Evolutionary conservation across 2,113 vertebrate species (phyloP).

Genomic region (human (Homo sapiens)): GRCh38 chr4:180248001-180248500

Average conservation of each 20-base stretch:
- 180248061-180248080: conserved; percentile 37
- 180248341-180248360: not conserved
- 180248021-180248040: not conserved
- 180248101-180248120: conserved; percentile 58
- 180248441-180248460: not conserved
- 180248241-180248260: not conserved
- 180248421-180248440: not conserved
- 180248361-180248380: not conserved
- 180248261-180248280: not conserved
- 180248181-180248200: not conserved
- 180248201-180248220: not conserved
- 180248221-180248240: not conserved
- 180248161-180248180: conserved; percentile 52
- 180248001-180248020: conserved; percentile 19
- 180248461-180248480: not conserved
- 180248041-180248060: not conserved
- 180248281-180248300: not conserved
- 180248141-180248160: conserved; percentile 61
- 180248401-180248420: conserved; percentile 17
- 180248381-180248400: not conserved
- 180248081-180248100: conserved; percentile 57
- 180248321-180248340: not conserved
- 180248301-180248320: not conserved
- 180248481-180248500: not conserved
- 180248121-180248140: conserved; percentile 52